A percentile compares a stretch with the other conserved stretches of the same genome.
phyloP scores from a whole-genome alignment of 2,797 vertebrate species.

The Sebastes aleutianus region DNA sequence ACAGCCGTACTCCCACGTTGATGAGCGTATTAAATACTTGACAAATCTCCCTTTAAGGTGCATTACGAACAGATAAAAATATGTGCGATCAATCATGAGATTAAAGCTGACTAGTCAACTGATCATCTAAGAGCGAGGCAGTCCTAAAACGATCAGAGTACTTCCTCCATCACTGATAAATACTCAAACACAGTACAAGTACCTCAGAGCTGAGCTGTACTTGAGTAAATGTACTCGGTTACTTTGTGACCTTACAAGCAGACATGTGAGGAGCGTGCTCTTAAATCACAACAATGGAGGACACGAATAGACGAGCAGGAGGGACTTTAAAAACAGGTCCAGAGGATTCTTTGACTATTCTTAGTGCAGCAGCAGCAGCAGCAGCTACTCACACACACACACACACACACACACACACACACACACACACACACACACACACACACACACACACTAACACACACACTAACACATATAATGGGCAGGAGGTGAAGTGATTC shows the following conservation, averaged over 20 bases:
- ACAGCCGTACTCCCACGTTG: too few relatives aligned
- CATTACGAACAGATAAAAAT: too few relatives aligned
- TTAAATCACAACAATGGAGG: slow-evolving; percentile 51
- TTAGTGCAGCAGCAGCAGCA: slow-evolving; percentile 27
- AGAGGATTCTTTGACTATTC: slow-evolving; percentile 57
- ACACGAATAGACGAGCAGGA: slow-evolving; percentile 40
- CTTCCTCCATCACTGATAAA: not conserved
- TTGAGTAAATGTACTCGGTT: too few relatives aligned
- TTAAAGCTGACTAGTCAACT: too few relatives aligned
- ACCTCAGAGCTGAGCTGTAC: not conserved
- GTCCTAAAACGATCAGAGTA: too few relatives aligned
- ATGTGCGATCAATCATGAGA: too few relatives aligned
- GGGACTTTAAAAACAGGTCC: slow-evolving; percentile 5
- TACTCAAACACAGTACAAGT: not conserved
- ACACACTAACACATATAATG: not conserved
- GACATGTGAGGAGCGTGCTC: not conserved
- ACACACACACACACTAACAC: not conserved
- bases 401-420: not conserved
- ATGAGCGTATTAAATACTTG: too few relatives aligned
- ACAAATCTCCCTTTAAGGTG: too few relatives aligned
- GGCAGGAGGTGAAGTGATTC: not conserved
- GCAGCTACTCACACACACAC: slow-evolving; percentile 13
- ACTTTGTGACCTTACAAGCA: slow-evolving; percentile 1
- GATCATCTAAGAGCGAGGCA: too few relatives aligned
- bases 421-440: not conserved